These are phyloP conservation scores for Meleagris gallopavo DNA, from an alignment of 2,113 vertebrate genomes.

Conservation along the genomic window DNA sequence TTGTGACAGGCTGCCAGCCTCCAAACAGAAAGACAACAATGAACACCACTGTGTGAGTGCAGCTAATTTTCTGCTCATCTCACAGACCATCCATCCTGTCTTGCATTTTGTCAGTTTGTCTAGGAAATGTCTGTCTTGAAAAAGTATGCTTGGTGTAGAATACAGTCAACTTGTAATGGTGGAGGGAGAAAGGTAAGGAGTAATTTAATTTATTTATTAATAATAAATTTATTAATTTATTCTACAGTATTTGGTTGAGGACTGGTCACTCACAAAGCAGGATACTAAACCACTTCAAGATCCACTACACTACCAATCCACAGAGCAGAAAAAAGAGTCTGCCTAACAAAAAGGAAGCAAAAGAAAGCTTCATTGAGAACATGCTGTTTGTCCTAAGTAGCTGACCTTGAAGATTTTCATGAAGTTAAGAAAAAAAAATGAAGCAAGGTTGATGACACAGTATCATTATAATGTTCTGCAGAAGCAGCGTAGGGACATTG, in stretches of 20 bases:
- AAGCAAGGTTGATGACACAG: neutral
- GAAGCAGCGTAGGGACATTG: neutral
- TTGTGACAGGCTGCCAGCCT: neutral
- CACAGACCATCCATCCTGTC: neutral
- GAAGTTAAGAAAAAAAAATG: too few species aligned
- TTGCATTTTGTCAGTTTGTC: neutral
- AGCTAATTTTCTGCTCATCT: neutral
- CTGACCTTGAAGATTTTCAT: neutral
- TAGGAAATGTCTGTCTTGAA: neutral
- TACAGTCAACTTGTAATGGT: neutral
- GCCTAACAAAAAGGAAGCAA: neutral
- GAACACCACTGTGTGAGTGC: neutral
- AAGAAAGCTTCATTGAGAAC: neutral
- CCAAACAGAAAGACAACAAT: neutral
- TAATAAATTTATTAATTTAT: neutral
- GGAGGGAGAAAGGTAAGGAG: neutral
- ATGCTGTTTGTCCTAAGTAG: neutral
- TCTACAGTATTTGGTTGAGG: neutral
- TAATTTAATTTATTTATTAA: neutral
- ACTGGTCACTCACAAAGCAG: neutral
- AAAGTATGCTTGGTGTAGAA: neutral
- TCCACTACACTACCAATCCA: neutral
- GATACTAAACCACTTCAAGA: neutral
- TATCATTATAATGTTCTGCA: neutral
- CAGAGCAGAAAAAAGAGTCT: neutral